Evolutionary conservation across 2,888 invertebrate genomes (phyloP).

Genomic region (Eretmocerus hayati): DNA sequence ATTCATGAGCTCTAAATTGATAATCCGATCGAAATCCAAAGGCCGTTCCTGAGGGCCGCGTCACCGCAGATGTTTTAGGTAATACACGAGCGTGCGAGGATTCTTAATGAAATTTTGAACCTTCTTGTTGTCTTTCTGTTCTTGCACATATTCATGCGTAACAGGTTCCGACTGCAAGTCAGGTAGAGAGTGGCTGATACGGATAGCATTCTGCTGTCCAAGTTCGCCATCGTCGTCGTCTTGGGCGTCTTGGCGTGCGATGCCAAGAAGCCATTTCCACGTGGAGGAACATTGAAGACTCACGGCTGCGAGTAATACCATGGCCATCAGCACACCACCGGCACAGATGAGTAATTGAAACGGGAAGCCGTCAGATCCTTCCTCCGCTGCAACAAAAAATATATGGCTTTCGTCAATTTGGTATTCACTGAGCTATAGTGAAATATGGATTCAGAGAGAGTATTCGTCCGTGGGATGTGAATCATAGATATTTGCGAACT

Average conservation of each 20-base stretch:
- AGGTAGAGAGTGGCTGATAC: constrained; percentile 70
- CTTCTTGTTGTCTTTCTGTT: constrained; percentile 66
- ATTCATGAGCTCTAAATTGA: too few species aligned
- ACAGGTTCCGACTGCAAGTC: constrained; percentile 65
- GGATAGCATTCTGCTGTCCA: constrained; percentile 61
- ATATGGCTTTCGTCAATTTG: too few species aligned
- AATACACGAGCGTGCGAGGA: too few species aligned
- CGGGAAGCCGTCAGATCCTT: constrained; percentile 34
- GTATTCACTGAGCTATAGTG: too few species aligned
- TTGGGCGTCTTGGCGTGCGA: constrained; percentile 36
- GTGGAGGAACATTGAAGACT: constrained; percentile 68
- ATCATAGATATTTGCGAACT: too few species aligned
- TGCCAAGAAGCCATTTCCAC: constrained; percentile 63
- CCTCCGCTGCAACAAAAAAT: constrained; percentile 10
- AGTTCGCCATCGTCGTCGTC: constrained; percentile 50
- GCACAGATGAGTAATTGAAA: constrained; percentile 56
- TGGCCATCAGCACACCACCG: constrained; percentile 58
- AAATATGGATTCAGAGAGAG: too few species aligned
- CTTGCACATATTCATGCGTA: constrained; percentile 64
- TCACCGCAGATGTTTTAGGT: too few species aligned
- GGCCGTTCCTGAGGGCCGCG: too few species aligned
- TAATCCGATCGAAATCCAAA: too few species aligned
- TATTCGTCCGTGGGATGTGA: too few species aligned
- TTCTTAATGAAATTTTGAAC: too few species aligned
- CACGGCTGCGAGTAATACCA: constrained; percentile 62